These are phyloP conservation scores for Bombus vancouverensis DNA, from an alignment of 1,140 invertebrate species.

Conservation along the genomic window DNA sequence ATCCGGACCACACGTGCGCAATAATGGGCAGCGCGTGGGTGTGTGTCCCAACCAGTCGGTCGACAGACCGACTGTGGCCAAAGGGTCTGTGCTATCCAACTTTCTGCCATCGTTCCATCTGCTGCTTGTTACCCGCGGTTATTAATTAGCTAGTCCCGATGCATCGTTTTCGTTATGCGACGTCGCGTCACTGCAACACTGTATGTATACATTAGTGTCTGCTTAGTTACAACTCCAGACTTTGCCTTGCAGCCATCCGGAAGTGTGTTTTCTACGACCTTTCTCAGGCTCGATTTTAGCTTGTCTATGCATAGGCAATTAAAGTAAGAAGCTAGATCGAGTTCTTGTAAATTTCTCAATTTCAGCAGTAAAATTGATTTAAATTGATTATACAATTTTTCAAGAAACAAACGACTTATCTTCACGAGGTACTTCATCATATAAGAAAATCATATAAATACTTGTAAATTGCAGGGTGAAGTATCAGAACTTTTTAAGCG, in stretches of 20 bases:
- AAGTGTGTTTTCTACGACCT: neutral
- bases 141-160: constrained; percentile 77
- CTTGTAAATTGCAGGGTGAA: too few relatives aligned
- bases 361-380: too few relatives aligned
- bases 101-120: constrained; percentile 74
- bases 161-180: constrained; percentile 10
- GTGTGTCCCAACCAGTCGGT: constrained; percentile 49
- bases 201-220: neutral
- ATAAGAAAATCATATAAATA: too few relatives aligned
- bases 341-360: too few relatives aligned
- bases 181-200: constrained; percentile 17
- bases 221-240: neutral
- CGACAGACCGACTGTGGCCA: constrained; percentile 38
- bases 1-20: constrained; percentile 81
- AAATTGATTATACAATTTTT: too few relatives aligned
- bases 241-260: neutral
- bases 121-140: constrained; percentile 79
- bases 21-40: constrained; percentile 76
- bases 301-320: neutral
- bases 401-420: too few relatives aligned
- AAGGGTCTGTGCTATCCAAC: constrained; percentile 43
- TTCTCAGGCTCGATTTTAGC: neutral
- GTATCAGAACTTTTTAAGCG: too few relatives aligned
- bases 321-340: neutral
- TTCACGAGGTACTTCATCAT: too few relatives aligned